Conservation (phyloP, 2,888 invertebrate species). For the Drosophila eohydei region DNA sequence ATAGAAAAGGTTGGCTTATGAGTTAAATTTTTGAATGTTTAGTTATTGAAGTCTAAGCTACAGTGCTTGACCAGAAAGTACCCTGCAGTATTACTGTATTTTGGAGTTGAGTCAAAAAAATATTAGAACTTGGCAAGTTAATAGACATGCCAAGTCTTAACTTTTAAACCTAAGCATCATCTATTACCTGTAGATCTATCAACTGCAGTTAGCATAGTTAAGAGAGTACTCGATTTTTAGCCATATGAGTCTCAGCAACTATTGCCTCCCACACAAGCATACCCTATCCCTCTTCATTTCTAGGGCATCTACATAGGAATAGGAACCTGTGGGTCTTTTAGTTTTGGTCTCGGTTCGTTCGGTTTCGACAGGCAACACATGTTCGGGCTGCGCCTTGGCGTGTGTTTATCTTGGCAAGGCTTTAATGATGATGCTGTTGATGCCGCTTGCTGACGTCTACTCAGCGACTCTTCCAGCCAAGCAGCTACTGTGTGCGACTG, state of each 20-base stretch:
- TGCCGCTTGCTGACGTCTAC: constrained; percentile 52
- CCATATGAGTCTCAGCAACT: neutral
- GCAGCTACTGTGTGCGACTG: constrained; percentile 34
- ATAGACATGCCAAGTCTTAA: no score
- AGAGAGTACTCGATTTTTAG: no score
- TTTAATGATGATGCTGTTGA: constrained; percentile 66
- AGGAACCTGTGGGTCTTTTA: constrained; percentile 45
- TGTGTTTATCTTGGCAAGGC: constrained; percentile 72
- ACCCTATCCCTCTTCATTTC: neutral
- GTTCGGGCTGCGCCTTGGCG: constrained; percentile 69
- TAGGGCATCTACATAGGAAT: constrained; percentile 37
- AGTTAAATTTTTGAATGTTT: no score
- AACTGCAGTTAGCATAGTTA: no score
- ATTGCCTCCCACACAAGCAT: neutral
- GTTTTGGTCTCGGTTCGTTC: constrained; percentile 41
- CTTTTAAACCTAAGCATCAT: no score
- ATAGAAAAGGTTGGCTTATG: neutral
- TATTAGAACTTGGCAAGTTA: no score
- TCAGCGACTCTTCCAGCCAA: constrained; percentile 41
- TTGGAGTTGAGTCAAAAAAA: no score
- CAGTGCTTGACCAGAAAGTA: no score
- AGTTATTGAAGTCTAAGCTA: no score
- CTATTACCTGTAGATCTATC: no score
- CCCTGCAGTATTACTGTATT: no score
- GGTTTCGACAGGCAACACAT: constrained; percentile 70